phyloP scores from a whole-genome alignment of 2,797 vertebrate species.

The Acanthurus leucopareius region DNA sequence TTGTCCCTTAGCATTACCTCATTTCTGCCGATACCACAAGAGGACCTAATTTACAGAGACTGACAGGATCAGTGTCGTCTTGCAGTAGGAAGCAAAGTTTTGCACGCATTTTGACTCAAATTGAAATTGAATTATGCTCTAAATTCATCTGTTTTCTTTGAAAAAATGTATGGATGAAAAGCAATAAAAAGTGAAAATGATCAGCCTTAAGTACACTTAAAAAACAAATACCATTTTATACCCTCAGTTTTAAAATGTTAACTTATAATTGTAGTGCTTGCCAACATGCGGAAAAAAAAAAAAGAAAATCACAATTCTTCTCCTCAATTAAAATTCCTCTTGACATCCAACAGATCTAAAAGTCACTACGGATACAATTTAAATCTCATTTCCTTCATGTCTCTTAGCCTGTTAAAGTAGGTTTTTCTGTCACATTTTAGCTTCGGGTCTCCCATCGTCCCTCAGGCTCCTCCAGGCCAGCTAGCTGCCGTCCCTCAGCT shows the following conservation, averaged over 20 bases:
- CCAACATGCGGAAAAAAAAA: slow-evolving; percentile 19
- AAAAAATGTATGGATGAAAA: not conserved
- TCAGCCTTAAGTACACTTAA: not conserved
- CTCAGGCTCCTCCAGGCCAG: slow-evolving; percentile 53
- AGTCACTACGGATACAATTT: slow-evolving; percentile 50
- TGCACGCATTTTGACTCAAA: not conserved
- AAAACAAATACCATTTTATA: not conserved
- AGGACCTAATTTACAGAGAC: slow-evolving; percentile 10
- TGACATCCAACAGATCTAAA: slow-evolving; percentile 38
- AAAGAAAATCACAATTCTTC: not conserved
- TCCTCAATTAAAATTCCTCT: slow-evolving; percentile 31
- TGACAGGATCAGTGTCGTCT: not conserved
- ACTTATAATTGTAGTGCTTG: not conserved
- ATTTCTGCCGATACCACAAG: slow-evolving; percentile 6
- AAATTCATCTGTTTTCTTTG: slow-evolving; percentile 4
- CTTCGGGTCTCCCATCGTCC: slow-evolving; percentile 52
- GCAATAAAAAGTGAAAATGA: not conserved
- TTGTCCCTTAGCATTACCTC: slow-evolving; percentile 1
- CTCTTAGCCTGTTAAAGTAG: slow-evolving; percentile 39
- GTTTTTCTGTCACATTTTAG: slow-evolving; percentile 54
- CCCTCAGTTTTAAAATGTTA: not conserved
- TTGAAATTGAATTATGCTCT: not conserved
- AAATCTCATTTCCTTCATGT: slow-evolving; percentile 28
- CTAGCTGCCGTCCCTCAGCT: slow-evolving; percentile 65
- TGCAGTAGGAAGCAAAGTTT: slow-evolving; percentile 1